Base-by-base conservation (phyloP, 1,140 invertebrate species). In the Platyscapa corneri region DNA sequence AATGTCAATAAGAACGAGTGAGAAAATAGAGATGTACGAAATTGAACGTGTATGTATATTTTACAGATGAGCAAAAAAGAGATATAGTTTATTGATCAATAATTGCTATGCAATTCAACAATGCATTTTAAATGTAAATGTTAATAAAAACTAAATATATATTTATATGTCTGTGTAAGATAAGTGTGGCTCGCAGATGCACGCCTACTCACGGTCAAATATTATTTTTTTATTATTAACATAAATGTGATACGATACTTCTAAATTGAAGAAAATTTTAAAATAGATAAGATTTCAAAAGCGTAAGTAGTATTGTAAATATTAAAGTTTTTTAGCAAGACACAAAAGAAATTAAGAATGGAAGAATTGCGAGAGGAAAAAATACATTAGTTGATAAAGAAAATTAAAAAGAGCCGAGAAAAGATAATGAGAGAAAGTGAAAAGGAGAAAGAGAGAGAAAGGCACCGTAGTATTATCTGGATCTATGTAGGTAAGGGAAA, bases 381-480 rank as follows among this genome's bases (percentile, higher is more conserved):
- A 32, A 42, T n/a, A 74, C 12, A 0, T 74, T 32, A 14, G 18
- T n/a, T 20, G 10, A 5, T 20, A 20, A 30, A 60, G 34, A 83
- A 75, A 83, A 79, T 60, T 70, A 30, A 84, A 84, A 72, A 79
- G 32, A 32, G 37, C n/a, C 67, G 42, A 67, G 49, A 78, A 80
- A 23, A 39, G 67, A 53, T 27, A 77, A 81, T 78, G 74, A 85
- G 75, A 85, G 84, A 37, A 0, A 64, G 34, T 42, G 67, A 27
- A 0, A 46, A 34, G 70, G 46, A 34, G 20, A 53, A 39, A 60
- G 23, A 53, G 30, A 37, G 27, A 37, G 49, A 67, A 30, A 23
- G n/a, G 64, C 37, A 23, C 34, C 14, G 56, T 53, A 77, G 81
- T 85, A 6, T 81, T 85, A 85, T 85, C 84, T 39, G 30, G 0